A percentile compares a stretch with the other conserved stretches of the same genome.
phyloP scores from a whole-genome alignment of 2,113 vertebrate genomes.

The Saccopteryx leptura region DNA sequence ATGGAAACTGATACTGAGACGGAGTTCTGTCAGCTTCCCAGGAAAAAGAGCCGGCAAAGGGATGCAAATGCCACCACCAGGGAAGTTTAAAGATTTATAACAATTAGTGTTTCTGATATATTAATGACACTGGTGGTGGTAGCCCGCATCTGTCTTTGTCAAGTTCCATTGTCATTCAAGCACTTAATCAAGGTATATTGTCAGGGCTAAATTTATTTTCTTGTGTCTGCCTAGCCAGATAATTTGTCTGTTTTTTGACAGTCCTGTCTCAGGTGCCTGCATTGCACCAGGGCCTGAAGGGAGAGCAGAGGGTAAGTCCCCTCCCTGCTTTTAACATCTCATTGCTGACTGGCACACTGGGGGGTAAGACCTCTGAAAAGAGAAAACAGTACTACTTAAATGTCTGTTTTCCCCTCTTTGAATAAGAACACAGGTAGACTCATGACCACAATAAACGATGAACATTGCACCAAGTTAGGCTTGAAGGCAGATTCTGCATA shows the following conservation, averaged over 20 bases:
- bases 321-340: conserved; percentile 78
- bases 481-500: not conserved
- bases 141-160: conserved; percentile 81
- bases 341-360: not conserved
- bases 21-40: conserved; percentile 27
- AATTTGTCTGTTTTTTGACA: conserved; percentile 83
- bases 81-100: conserved; percentile 75
- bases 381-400: not conserved
- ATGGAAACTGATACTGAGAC: conserved; percentile 21
- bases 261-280: conserved; percentile 59
- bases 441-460: not conserved
- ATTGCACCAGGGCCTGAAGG: conserved; percentile 63
- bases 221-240: conserved; percentile 54
- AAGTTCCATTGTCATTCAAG: conserved; percentile 78
- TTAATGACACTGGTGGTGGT: conserved; percentile 59
- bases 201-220: conserved; percentile 81
- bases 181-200: conserved; percentile 78
- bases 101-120: conserved; percentile 79
- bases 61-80: conserved; percentile 72
- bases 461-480: not conserved
- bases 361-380: conserved; percentile 50
- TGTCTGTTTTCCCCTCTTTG: not conserved
- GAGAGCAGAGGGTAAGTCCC: conserved; percentile 53
- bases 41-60: conserved; percentile 56
- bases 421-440: not conserved